Conservation (phyloP, 1,140 invertebrate species). For the Arion vulgaris region DNA sequence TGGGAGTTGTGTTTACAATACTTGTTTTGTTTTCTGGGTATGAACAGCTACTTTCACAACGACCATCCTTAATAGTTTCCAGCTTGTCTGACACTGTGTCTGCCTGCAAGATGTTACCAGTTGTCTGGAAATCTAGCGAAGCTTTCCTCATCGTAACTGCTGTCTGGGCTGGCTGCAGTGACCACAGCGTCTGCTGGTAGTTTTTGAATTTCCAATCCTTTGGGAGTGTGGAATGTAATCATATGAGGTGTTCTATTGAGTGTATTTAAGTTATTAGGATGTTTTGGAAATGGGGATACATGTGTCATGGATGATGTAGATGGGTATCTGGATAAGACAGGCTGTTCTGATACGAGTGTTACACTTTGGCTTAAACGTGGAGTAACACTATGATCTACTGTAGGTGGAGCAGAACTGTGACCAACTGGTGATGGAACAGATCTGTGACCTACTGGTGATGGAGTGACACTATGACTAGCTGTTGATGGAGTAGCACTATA, state of each 20-base stretch:
- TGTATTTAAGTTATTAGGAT: neutral
- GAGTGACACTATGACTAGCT: neutral
- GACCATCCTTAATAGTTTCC: neutral
- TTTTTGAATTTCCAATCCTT: conserved; percentile 39
- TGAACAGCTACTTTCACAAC: neutral
- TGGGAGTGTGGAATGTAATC: conserved; percentile 39
- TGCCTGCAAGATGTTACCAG: neutral
- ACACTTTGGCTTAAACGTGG: too few species aligned
- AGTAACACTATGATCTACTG: too few species aligned
- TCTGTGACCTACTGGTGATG: neutral
- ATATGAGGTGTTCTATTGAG: neutral
- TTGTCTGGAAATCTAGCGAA: conserved; percentile 3
- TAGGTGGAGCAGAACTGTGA: too few species aligned
- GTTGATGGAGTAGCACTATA: neutral
- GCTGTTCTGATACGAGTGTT: too few species aligned
- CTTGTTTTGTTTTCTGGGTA: neutral
- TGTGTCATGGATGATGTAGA: too few species aligned
- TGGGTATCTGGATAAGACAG: too few species aligned
- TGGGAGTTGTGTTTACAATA: neutral
- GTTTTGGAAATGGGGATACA: neutral
- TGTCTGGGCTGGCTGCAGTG: conserved; percentile 59
- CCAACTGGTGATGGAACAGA: too few species aligned
- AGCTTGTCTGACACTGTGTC: neutral
- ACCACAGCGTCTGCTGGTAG: conserved; percentile 55
- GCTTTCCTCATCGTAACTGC: conserved; percentile 53